Conservation (phyloP, 2,113 vertebrate species). For the Mugil cephalus region DNA sequence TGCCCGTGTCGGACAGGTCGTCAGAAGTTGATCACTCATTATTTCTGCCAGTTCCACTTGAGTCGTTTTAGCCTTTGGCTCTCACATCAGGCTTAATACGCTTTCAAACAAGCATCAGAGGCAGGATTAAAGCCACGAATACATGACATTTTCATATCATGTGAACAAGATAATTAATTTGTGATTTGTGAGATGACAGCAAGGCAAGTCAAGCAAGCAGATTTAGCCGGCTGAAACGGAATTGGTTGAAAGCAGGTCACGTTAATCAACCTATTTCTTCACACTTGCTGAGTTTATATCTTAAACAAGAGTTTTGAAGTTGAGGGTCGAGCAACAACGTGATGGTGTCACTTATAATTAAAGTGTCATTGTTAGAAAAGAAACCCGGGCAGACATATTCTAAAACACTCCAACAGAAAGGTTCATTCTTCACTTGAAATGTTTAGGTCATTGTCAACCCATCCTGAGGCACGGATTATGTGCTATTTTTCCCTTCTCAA, state of each 20-base stretch:
- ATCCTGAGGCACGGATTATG: too few species aligned
- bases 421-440: too few species aligned
- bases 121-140: neutral
- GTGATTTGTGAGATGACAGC: constrained; percentile 8
- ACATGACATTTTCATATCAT: constrained; percentile 5
- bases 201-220: constrained; percentile 3
- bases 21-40: constrained; percentile 27
- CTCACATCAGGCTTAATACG: neutral
- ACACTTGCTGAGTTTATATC: too few species aligned
- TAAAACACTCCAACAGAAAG: too few species aligned
- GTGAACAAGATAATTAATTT: constrained; percentile 12
- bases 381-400: too few species aligned
- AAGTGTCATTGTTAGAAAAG: too few species aligned
- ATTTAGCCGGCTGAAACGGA: constrained; percentile 11
- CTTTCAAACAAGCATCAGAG: too few species aligned
- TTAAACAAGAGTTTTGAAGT: too few species aligned
- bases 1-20: neutral
- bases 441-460: too few species aligned
- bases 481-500: too few species aligned
- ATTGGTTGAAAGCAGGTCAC: constrained; percentile 3
- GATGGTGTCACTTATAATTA: too few species aligned
- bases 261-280: neutral
- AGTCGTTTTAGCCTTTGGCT: constrained; percentile 33
- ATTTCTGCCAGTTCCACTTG: constrained; percentile 28
- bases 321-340: too few species aligned